These are phyloP conservation scores for Galaxias olidus DNA, from an alignment of 2,797 vertebrate genomes.

Conservation along the genomic window DNA sequence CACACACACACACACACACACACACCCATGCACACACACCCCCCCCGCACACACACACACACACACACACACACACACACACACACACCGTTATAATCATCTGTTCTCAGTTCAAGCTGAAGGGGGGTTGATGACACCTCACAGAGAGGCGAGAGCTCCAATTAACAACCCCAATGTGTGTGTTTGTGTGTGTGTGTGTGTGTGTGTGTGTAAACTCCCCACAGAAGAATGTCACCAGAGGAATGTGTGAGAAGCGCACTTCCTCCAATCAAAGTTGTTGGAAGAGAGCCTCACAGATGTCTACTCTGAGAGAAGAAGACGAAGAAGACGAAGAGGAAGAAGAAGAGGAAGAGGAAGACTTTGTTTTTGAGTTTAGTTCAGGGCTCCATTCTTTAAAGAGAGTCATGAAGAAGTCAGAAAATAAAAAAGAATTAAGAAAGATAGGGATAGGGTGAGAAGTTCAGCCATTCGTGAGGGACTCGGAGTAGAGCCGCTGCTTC, in stretches of 20 bases:
- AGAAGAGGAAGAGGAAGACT: neutral
- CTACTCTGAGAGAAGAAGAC: neutral
- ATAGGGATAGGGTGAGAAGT: neutral
- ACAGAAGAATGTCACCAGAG: slow-evolving; percentile 65
- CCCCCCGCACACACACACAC: slow-evolving; percentile 16
- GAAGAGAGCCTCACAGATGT: slow-evolving; percentile 29
- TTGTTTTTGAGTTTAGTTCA: too few species aligned
- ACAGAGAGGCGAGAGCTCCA: slow-evolving; percentile 73
- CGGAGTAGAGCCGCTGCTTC: too few species aligned
- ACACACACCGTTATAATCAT: slow-evolving; percentile 61
- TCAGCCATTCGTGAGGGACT: too few species aligned
- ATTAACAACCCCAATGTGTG: slow-evolving; percentile 65
- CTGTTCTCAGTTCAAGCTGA: slow-evolving; percentile 65
- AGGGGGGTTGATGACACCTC: slow-evolving; percentile 76
- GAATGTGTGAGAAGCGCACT: slow-evolving; percentile 31
- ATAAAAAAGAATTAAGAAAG: neutral
- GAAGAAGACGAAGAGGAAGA: neutral
- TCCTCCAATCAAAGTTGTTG: slow-evolving; percentile 62
- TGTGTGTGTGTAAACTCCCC: slow-evolving; percentile 38
- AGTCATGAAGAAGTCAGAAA: too few species aligned
- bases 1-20: slow-evolving; percentile 26
- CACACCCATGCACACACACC: slow-evolving; percentile 12
- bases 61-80: slow-evolving; percentile 37
- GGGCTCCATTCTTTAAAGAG: too few species aligned
- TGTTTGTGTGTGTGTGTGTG: slow-evolving; percentile 11